These are phyloP conservation scores for Xiphophorus hellerii DNA, from an alignment of 2,113 vertebrate genomes.

Conservation along the genomic window DNA sequence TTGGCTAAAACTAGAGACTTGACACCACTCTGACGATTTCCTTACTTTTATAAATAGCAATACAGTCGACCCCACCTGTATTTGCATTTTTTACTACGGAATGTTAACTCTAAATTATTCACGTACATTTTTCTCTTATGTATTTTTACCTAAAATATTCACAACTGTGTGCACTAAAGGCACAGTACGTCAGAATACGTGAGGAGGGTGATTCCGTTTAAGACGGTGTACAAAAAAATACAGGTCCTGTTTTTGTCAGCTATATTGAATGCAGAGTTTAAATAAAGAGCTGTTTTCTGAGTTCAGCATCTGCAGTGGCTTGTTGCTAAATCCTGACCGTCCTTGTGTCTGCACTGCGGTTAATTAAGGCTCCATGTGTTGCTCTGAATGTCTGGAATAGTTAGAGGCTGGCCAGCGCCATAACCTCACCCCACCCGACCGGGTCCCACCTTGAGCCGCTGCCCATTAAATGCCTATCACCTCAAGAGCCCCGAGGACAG, in stretches of 20 bases:
- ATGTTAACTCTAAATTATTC: too few species aligned
- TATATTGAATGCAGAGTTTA: neutral
- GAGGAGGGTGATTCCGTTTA: neutral
- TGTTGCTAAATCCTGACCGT: constrained; percentile 26
- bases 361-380: constrained; percentile 52
- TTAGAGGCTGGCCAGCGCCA: constrained; percentile 23
- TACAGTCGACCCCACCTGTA: too few species aligned
- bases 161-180: too few species aligned
- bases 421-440: neutral
- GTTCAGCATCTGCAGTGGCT: constrained; percentile 18
- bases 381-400: constrained; percentile 39
- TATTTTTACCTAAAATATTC: too few species aligned
- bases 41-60: too few species aligned
- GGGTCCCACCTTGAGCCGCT: constrained; percentile 7
- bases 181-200: too few species aligned
- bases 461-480: constrained; percentile 51
- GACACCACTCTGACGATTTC: too few species aligned
- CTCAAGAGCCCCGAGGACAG: constrained; percentile 40
- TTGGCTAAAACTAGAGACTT: too few species aligned
- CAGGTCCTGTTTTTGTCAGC: neutral
- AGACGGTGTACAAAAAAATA: neutral
- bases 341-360: constrained; percentile 41
- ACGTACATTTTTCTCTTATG: too few species aligned
- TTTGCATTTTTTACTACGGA: too few species aligned
- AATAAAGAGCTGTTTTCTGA: neutral